Evolutionary conservation across 64 coral and sea anemone genomes (phyloP), one percentile per base, ranked within the genome.

Genomic region (Porites lutea): DNA sequence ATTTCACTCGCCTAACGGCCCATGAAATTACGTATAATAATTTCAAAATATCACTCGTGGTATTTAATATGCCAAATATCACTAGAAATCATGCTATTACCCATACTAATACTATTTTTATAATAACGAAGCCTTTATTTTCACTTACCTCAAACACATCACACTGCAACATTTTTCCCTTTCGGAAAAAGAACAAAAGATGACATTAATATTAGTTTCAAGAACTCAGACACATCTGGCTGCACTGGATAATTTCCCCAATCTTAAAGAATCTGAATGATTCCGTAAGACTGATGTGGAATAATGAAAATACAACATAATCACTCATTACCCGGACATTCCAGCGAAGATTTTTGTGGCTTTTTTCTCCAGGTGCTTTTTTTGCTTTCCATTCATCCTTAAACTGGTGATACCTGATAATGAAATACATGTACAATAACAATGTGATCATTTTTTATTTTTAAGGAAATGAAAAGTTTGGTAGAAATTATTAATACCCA

Each of bases 331-430:
- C 94, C 82, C 96, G 92, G 37, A 95, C 93, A 82, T 92, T 89
- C 96, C 96, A 98, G 68, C 96, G 72, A 5, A 98, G 87, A 43
- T 71, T 92, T 46, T 98, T 98, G 70, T 87, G 96, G 57, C 66
- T 95, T 57, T 95, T 98, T 52, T 98, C 96, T 55, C 96, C 96
- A 54, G 96, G 96, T 19, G 90, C 93, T 90, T 98, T 98, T 19
- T 93, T 95, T 59, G 86, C 48, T 19, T 90, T 53, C 96, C 96
- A 98, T 66, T 95, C 96, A 61, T 88, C 75, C 14, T 92, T 95
- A 67, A 98, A 98, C 87, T 95, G 90, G 73, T 94, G 96, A 84
- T 82, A 98, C 37, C 94, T 95, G 54, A 52, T 43, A 79, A n/a
- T 37, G n/a, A 10, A 89, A 20, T 16, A 0, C n/a, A 54, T 23